Percentiles rank a stretch among this genome's conserved stretches.
Evolutionary conservation across 2,113 vertebrate genomes (phyloP).

Genomic region (Neoarius graeffei): DNA sequence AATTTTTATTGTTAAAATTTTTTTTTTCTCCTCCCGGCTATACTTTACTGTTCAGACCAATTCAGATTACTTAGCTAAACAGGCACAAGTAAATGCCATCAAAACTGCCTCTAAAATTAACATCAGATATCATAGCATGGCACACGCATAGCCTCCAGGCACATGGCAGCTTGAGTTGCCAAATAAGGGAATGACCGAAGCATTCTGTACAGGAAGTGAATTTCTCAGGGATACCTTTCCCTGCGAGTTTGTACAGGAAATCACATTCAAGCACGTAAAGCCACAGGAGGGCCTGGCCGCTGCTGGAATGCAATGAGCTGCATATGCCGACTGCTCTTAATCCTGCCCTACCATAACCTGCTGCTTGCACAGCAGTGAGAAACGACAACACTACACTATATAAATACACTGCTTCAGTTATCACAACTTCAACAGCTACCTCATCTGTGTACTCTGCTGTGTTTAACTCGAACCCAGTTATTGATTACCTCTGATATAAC

Average conservation of each 20-base stretch:
- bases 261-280: conserved; percentile 45
- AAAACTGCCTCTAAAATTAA: background rate
- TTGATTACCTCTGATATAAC: background rate
- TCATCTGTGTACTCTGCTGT: conserved; percentile 14
- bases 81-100: background rate
- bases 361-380: conserved; percentile 34
- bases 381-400: conserved; percentile 43
- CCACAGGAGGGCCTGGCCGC: conserved; percentile 37
- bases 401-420: conserved; percentile 29
- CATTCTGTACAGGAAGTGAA: conserved; percentile 58
- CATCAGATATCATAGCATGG: conserved; percentile 24
- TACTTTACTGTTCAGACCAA: background rate
- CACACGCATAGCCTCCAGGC: conserved; percentile 42
- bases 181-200: conserved; percentile 61
- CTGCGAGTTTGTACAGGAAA: conserved; percentile 58
- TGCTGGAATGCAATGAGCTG: conserved; percentile 48
- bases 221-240: conserved; percentile 55
- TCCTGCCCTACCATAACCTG: background rate
- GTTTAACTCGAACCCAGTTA: background rate
- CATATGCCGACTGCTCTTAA: conserved; percentile 27
- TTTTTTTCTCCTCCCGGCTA: background rate
- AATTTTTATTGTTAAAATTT: background rate
- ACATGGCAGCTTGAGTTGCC: conserved; percentile 48
- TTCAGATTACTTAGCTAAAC: background rate
- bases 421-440: conserved; percentile 34